These are phyloP conservation scores for Spea bombifrons DNA, from an alignment of 2,113 vertebrate genomes.

Conservation along the genomic window DNA sequence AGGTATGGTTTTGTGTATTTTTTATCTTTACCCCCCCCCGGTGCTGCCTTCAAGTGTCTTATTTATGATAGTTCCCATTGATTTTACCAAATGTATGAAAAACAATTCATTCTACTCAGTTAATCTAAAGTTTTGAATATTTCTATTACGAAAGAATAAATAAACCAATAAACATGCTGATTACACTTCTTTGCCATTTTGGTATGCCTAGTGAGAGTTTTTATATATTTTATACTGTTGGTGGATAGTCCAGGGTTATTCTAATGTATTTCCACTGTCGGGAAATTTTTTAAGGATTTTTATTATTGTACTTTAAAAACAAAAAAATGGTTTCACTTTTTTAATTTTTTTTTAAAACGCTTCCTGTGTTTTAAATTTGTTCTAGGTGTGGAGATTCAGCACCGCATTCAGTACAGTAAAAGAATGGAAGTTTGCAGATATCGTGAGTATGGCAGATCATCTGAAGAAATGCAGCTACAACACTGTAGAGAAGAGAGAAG, in stretches of 20 bases:
- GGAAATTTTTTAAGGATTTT: too few relatives aligned
- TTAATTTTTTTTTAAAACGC: background rate
- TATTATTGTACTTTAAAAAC: too few relatives aligned
- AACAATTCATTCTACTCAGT: too few relatives aligned
- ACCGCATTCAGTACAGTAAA: conserved; percentile 90
- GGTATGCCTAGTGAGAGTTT: background rate
- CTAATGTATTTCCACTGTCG: too few relatives aligned
- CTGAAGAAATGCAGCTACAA: conserved; percentile 91
- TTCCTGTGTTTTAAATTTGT: conserved; percentile 50
- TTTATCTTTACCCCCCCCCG: background rate
- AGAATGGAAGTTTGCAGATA: conserved; percentile 88
- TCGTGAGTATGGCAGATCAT: conserved; percentile 94
- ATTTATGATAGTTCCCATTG: too few relatives aligned
- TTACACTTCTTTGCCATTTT: background rate
- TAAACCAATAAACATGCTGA: background rate
- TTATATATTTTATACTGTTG: background rate
- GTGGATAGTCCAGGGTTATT: too few relatives aligned
- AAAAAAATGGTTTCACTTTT: background rate
- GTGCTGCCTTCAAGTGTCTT: too few relatives aligned
- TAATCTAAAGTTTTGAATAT: background rate
- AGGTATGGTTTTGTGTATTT: conserved; percentile 65
- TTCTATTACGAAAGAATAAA: background rate
- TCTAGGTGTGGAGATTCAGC: conserved; percentile 95
- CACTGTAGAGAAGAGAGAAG: conserved; percentile 79
- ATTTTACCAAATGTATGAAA: background rate